These are phyloP conservation scores for Tychaedon coryphoeus DNA, from an alignment of 2,113 vertebrate species.

Conservation along the genomic window DNA sequence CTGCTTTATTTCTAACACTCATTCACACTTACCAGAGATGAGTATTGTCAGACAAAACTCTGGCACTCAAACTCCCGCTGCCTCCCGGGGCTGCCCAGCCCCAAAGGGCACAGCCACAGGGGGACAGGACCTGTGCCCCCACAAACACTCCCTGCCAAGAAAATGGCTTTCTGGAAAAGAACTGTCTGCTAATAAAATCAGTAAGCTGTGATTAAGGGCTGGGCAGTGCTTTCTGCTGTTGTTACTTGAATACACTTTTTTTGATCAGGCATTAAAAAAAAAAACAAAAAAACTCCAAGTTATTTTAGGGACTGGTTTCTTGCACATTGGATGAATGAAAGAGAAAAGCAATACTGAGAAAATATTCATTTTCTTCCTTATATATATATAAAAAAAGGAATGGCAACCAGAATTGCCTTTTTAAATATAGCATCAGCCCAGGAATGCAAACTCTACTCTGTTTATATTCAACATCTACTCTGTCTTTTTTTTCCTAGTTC, in stretches of 20 bases:
- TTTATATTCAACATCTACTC: neutral
- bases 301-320: neutral
- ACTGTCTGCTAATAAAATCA: conserved; percentile 72
- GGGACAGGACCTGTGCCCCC: conserved; percentile 26
- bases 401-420: conserved; percentile 19
- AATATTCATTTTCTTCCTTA: neutral
- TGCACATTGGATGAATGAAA: neutral
- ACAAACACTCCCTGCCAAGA: conserved; percentile 45
- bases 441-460: conserved; percentile 6
- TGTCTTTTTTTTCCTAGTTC: neutral
- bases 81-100: neutral
- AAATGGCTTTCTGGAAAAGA: conserved; percentile 66
- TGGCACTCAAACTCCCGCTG: neutral
- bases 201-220: conserved; percentile 74
- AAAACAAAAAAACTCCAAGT: neutral
- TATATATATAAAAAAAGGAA: neutral
- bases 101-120: neutral
- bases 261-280: neutral
- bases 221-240: conserved; percentile 20
- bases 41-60: conserved; percentile 23
- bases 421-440: conserved; percentile 62
- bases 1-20: neutral
- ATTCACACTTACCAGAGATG: conserved; percentile 42
- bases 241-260: neutral
- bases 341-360: neutral